phyloP scores from a whole-genome alignment of 2,888 invertebrate genomes.

The Cryptops parisi region DNA sequence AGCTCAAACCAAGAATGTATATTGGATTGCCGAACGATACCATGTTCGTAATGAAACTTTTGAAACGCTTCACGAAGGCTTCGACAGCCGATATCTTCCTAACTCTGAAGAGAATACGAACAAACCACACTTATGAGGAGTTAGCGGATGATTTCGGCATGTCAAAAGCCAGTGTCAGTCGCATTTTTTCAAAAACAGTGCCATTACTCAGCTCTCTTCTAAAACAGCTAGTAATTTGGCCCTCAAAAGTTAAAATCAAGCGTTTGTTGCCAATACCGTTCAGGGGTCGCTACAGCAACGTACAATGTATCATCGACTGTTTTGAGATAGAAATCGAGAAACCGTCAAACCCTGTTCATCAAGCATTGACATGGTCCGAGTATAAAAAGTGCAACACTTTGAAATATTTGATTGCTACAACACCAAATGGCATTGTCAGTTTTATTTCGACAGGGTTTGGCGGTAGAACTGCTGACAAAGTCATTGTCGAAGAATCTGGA shows the following conservation, averaged over 20 bases:
- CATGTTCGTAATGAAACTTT: no score
- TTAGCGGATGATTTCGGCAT: no score
- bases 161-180: no score
- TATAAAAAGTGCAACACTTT: conserved; percentile 21
- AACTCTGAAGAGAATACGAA: no score
- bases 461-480: not conserved
- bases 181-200: no score
- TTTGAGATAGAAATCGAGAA: conserved; percentile 30
- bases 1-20: no score
- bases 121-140: no score
- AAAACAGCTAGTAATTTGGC: conserved; percentile 18
- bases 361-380: conserved; percentile 28
- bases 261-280: conserved; percentile 21
- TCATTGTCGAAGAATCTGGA: conserved; percentile 1
- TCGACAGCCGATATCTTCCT: no score
- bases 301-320: conserved; percentile 29
- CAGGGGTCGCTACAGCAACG: conserved; percentile 21
- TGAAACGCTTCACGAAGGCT: no score
- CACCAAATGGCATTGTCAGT: conserved; percentile 23
- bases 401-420: conserved; percentile 25
- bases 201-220: not conserved
- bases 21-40: no score
- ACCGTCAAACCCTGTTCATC: conserved; percentile 26
- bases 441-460: conserved; percentile 1
- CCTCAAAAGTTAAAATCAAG: conserved; percentile 15